Base-by-base conservation (phyloP, 2,113 vertebrate genomes). In the Peromyscus polionotus region DNA sequence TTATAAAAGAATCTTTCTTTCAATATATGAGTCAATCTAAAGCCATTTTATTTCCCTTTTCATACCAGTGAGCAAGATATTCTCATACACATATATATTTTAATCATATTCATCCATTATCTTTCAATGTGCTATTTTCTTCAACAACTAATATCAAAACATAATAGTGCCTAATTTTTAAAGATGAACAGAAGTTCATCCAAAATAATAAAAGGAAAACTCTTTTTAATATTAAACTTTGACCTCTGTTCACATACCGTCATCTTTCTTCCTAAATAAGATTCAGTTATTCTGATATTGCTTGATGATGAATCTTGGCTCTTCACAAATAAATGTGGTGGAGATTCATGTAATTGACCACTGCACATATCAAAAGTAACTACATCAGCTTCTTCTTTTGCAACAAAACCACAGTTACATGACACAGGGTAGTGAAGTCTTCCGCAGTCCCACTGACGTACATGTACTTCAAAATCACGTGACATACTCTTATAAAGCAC, bases 361-460 rank as follows among this genome's bases (percentile, higher is more conserved):
- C 98, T 97, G 97, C 99, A 99, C 99, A 99, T 99, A 98, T 99
- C 99, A 51, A 99, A 99, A 3, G 99, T 97, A 54, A 99, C 96
- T 2, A 99, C 91, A 26, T 99, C 98, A 3, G 97, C 98, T 72
- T 97, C 99, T 45, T 99, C 99, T 96, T 98, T 99, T 88, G 98
- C 99, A 96, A 98, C 99, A 65, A 99, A 99, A 67, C 99, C 99
- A 1, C 99, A 99, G 72, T 98, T 99, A 91, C 99, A 99, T 0
- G 99, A 99, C 26, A 99, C 98, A 10, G 98, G 98, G 65, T 99
- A 98, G 39, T 98, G 97, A 92, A 99, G 88, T 61, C 99, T 99
- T 96, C 99, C 99, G n/a, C 99, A 99, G 96, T 99, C 99, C 99
- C 99, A 99, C 75, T 99, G 99, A 31, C 99, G 99, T 51, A 99